A percentile compares a stretch with the other conserved stretches of the same genome.
phyloP scores from a whole-genome alignment of 2,797 vertebrate species.

The Gallinago solitaria region DNA sequence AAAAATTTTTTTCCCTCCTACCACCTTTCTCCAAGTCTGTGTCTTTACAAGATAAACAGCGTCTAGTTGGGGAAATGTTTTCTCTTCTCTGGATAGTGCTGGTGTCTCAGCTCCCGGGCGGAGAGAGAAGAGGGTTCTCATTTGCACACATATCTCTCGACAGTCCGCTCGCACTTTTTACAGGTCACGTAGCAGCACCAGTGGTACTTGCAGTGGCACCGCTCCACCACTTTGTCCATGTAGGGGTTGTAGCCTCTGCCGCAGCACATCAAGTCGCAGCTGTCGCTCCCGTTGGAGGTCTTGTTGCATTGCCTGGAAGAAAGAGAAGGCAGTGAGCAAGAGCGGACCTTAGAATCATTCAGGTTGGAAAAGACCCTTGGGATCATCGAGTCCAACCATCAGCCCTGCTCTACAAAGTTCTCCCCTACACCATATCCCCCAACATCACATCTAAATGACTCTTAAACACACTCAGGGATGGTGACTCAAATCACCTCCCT shows the following conservation, averaged over 20 bases:
- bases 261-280: conserved; percentile 99
- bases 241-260: conserved; percentile 98
- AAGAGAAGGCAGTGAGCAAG: not conserved
- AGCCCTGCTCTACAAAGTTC: no score
- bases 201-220: conserved; percentile 99
- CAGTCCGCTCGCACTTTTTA: conserved; percentile 93
- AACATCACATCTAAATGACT: no score
- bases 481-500: no score
- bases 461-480: no score
- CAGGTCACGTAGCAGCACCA: conserved; percentile 99
- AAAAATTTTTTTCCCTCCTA: not conserved
- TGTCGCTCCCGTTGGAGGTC: conserved; percentile 95
- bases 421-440: no score
- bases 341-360: not conserved
- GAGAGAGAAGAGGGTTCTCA: conserved; percentile 65
- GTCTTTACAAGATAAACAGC: not conserved
- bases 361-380: no score
- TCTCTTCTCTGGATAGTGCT: not conserved
- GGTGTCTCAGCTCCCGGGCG: not conserved
- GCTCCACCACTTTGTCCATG: conserved; percentile 93
- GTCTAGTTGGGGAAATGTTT: not conserved
- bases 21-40: not conserved
- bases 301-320: conserved; percentile 95
- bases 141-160: conserved; percentile 97
- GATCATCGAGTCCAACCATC: no score